Base-by-base conservation (phyloP, 23 tunicate species). In the Phallusia fumigata region DNA sequence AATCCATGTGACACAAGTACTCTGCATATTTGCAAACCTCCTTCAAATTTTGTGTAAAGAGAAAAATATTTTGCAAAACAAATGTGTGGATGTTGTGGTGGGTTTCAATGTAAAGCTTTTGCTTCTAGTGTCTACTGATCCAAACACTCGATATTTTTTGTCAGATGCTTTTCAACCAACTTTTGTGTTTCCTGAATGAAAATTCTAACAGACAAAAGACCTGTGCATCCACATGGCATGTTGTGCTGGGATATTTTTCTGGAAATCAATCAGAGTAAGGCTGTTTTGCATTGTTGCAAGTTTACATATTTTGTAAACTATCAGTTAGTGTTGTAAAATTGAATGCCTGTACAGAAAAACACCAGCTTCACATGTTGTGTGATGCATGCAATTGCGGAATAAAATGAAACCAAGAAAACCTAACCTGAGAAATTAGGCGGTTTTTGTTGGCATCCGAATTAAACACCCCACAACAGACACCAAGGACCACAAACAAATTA, bases 171-270 rank as follows among this genome's bases (percentile, higher is more conserved):
- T 34, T 93, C 53, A 93, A 84, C 76, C 87, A 93, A 35, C 73
- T 88, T n/a, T 44, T 88, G 11, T 52, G 84, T 6, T 93, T 78
- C 81, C 77, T 93, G 52, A n/a, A 52, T 65, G 53, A 65, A 65
- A 84, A 82, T 83, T 84, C 89, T 13, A 21, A 77, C 52, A 65
- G 69, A 40, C 87, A 84, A 44, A 88, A 85, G 33, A 26, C 86
- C 49, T 81, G 58, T 52, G 21, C 75, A 16, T 77, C 86, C 44
- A 93, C 95, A 22, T 95, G 99, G 99, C 99, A 95, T 74, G 92
- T 95, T 21, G 91, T 95, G 74, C 69, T 95, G 12, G 99, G 99
- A 45, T 95, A 88, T 73, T 95, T 93, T 79, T 31, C 86, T 13
- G 52, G 76, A 65, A 83, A 52, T 40, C 21, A 32, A 21, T 21